A percentile compares a stretch with the other conserved stretches of the same genome.
Evolutionary conservation across 2,113 vertebrate genomes (phyloP).

Genomic region (Cinclus cinclus): DNA sequence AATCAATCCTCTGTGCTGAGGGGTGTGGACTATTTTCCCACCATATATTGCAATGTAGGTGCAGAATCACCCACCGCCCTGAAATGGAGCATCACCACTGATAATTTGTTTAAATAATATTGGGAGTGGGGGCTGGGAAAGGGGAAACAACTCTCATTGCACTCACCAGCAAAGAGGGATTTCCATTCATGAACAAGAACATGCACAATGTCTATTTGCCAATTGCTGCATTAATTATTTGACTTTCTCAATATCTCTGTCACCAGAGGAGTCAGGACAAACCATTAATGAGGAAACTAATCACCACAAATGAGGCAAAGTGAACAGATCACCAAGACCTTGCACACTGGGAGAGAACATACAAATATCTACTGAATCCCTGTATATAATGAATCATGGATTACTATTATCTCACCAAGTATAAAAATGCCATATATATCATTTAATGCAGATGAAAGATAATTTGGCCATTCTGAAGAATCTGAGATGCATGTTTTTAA

Average conservation of each 20-base stretch:
- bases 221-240: background rate
- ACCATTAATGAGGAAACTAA: background rate
- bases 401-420: background rate
- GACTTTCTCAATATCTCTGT: background rate
- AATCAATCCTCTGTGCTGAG: background rate
- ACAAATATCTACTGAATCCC: background rate
- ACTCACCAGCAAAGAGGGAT: background rate
- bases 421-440: background rate
- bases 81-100: background rate
- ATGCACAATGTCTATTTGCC: background rate
- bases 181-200: background rate
- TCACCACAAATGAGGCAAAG: background rate
- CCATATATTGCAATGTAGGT: background rate
- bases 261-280: background rate
- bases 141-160: background rate
- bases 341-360: accelerated
- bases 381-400: background rate
- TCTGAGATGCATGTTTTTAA: background rate
- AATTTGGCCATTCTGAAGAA: background rate
- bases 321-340: background rate
- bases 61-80: background rate
- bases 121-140: accelerated
- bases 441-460: background rate
- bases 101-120: background rate
- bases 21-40: accelerated